A percentile compares a stretch with the other conserved stretches of the same genome.
These are phyloP conservation scores for Ceuthmochares aereus DNA, from an alignment of 2,113 vertebrate species.

Conservation along the genomic window DNA sequence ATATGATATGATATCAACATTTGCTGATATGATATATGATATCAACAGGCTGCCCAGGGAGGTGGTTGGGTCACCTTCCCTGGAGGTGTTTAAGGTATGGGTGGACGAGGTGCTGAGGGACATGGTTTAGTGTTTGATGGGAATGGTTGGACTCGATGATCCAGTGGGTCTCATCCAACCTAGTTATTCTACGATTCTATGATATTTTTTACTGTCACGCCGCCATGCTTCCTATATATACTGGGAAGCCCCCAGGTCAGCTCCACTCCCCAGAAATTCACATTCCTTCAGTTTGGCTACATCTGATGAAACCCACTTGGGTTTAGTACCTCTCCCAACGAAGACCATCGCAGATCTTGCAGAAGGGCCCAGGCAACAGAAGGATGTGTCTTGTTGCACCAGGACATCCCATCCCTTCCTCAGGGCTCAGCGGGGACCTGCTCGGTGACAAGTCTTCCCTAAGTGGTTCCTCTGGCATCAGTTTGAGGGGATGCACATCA, in stretches of 20 bases:
- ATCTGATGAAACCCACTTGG: not conserved
- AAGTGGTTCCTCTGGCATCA: too few species aligned
- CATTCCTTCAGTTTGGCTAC: fast-evolving
- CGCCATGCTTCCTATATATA: not conserved
- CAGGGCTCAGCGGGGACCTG: fast-evolving
- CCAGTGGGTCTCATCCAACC: too few species aligned
- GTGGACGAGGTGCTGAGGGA: too few species aligned
- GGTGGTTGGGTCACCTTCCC: too few species aligned
- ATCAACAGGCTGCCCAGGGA: too few species aligned
- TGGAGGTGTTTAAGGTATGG: too few species aligned
- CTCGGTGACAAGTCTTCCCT: not conserved
- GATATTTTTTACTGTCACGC: not conserved
- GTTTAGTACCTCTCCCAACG: not conserved
- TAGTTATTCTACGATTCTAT: too few species aligned
- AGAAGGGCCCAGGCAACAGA: not conserved
- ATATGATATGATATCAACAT: too few species aligned
- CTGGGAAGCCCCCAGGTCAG: not conserved
- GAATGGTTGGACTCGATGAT: too few species aligned
- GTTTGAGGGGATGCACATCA: too few species aligned
- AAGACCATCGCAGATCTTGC: fast-evolving
- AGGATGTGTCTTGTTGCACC: not conserved
- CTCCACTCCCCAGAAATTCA: not conserved
- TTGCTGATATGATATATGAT: too few species aligned
- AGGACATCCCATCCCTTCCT: fast-evolving
- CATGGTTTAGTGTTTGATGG: too few species aligned